Conservation (phyloP, 2,113 vertebrate genomes). For the Gallinago paraguaiae region DNA sequence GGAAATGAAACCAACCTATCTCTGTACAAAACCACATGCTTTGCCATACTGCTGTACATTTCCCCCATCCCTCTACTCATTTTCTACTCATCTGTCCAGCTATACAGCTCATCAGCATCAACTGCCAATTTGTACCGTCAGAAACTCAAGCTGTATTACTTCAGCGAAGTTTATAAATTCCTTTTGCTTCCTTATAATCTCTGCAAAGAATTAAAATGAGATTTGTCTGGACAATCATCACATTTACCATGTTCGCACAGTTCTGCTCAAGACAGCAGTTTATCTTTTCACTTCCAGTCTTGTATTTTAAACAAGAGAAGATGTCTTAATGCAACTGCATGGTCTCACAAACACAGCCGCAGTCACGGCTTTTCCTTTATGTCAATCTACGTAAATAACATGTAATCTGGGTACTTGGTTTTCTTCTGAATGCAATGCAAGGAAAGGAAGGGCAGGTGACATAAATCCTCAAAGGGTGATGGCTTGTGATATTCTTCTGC, state of each 20-base stretch:
- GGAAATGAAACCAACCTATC: background rate
- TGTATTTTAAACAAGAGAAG: background rate
- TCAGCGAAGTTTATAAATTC: background rate
- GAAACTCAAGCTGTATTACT: background rate
- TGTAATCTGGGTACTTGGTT: background rate
- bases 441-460: rapidly evolving
- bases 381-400: background rate
- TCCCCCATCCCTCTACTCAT: background rate
- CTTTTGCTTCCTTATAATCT: background rate
- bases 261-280: background rate
- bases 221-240: background rate
- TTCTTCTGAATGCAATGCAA: background rate
- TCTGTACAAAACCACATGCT: background rate
- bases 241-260: background rate
- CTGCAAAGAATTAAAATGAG: background rate
- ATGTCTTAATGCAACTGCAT: background rate
- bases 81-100: background rate
- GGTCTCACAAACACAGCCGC: background rate
- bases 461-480: background rate
- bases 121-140: background rate
- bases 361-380: background rate
- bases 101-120: background rate
- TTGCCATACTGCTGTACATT: background rate
- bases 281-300: background rate
- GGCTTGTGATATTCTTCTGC: background rate